Conservation (phyloP, 2,797 vertebrate species). For the Falco biarmicus region DNA sequence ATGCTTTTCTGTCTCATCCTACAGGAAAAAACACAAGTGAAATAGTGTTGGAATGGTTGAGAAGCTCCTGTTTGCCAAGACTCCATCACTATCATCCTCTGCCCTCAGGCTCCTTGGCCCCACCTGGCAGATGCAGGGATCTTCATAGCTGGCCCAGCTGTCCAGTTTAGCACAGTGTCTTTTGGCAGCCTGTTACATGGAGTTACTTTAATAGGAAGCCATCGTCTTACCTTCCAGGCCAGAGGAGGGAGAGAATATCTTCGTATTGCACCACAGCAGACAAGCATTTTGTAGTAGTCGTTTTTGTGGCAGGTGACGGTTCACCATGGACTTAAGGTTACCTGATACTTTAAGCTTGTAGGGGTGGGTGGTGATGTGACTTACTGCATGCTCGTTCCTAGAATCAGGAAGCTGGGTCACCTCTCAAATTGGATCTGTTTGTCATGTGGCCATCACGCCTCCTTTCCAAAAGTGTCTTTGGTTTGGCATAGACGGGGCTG, state of each 20-base stretch:
- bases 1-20: not conserved
- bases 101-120: not conserved
- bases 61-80: not conserved
- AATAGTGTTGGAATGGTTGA: not conserved
- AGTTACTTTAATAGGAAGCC: not conserved
- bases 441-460: not conserved
- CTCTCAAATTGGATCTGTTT: not conserved
- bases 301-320: not conserved
- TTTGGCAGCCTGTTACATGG: not conserved
- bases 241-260: not conserved
- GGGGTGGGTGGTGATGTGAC: accelerated
- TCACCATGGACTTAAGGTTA: not conserved
- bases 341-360: not conserved
- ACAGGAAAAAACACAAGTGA: not conserved
- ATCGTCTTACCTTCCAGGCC: not conserved
- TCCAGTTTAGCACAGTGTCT: not conserved
- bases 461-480: constrained; percentile 15
- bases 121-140: not conserved
- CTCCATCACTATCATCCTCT: not conserved
- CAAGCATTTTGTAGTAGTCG: not conserved
- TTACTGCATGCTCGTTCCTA: not conserved
- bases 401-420: not conserved
- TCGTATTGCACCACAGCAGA: not conserved
- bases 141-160: not conserved
- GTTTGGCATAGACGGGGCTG: not conserved